Conservation (phyloP, 2,113 vertebrate species). For the Xiphorhynchus elegans region DNA sequence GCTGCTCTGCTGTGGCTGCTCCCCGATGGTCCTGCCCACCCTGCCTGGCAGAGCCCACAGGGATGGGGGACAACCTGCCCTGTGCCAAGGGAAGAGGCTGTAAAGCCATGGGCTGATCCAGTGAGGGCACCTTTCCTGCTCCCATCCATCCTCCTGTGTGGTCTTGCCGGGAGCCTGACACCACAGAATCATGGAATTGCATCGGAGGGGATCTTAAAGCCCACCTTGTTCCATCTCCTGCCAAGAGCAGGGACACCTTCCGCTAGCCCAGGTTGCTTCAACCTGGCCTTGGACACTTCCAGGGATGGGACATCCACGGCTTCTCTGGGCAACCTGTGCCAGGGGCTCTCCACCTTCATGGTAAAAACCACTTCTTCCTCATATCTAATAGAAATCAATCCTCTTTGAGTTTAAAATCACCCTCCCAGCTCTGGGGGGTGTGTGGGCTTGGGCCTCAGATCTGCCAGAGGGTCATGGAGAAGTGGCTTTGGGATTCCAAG, state of each 20-base stretch:
- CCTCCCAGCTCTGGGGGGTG: neutral
- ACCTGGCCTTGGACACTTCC: neutral
- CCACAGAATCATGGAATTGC: neutral
- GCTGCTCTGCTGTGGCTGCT: neutral
- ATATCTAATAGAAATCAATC: neutral
- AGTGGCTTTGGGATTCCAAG: neutral
- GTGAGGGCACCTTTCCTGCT: neutral
- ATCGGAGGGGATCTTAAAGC: neutral
- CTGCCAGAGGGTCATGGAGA: neutral
- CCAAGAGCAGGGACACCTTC: neutral
- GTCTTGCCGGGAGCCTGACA: neutral
- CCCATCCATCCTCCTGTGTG: fast-evolving
- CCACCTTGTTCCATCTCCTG: neutral
- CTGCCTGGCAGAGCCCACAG: neutral
- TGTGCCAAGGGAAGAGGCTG: neutral
- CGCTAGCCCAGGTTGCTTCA: neutral
- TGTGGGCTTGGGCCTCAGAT: neutral
- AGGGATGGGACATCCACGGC: neutral
- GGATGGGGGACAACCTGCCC: neutral
- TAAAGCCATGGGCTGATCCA: neutral
- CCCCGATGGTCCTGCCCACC: fast-evolving
- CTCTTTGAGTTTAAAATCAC: neutral
- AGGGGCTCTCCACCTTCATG: neutral
- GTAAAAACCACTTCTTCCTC: neutral
- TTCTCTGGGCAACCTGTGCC: neutral